phyloP scores from a whole-genome alignment of 2,113 vertebrate species.

The Phocoena phocoena region DNA sequence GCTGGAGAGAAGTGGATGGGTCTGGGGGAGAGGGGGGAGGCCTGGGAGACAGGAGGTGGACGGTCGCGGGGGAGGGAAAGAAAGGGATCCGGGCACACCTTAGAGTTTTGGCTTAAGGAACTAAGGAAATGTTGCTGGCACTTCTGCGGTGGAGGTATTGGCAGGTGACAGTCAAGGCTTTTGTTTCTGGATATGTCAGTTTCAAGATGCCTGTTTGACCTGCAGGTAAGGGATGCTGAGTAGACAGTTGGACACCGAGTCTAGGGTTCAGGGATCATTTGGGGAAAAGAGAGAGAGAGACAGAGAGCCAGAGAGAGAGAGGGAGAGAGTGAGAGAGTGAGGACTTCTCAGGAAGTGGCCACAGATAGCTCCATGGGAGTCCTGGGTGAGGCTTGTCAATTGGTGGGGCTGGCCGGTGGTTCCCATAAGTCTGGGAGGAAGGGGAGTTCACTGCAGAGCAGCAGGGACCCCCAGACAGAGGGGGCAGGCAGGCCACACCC shows the following conservation, averaged over 20 bases:
- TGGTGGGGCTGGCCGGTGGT: background rate
- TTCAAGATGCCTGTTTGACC: background rate
- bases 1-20: background rate
- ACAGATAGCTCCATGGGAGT: accelerated
- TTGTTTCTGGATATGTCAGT: accelerated
- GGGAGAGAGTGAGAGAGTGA: background rate
- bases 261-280: background rate
- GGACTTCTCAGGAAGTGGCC: background rate
- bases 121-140: accelerated
- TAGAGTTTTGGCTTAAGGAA: no score
- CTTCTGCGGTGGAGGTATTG: background rate
- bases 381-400: background rate
- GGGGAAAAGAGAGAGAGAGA: background rate
- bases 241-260: background rate
- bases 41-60: background rate
- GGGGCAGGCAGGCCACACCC: background rate
- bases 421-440: background rate
- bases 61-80: background rate
- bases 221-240: background rate
- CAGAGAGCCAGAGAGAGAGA: accelerated
- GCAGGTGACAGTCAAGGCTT: background rate
- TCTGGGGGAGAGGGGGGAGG: no score
- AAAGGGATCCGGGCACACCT: background rate
- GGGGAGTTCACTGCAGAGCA: background rate
- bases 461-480: background rate